Base-by-base conservation (phyloP, 2,888 invertebrate genomes). In the Cephus rjabovi region DNA sequence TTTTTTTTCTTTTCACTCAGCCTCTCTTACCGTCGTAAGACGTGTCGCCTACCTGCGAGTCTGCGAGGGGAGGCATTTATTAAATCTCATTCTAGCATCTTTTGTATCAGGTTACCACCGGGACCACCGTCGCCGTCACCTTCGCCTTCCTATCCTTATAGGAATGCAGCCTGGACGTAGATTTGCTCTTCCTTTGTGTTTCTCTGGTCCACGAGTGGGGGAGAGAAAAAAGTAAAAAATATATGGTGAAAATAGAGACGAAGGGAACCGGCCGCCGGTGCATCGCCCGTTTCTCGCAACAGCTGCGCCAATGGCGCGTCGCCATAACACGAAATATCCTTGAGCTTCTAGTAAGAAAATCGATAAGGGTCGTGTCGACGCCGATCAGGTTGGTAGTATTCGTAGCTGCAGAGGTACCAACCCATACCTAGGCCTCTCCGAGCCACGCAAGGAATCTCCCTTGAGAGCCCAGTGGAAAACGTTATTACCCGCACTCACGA, bases 1-100 rank as follows among this genome's bases (percentile, higher is more conserved):
- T 35, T 35, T 71, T 70, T 70, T 11, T 0, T 70, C 4, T 31
- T 33, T 31, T 71, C 79, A 80, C 80, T 80, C 83, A 83, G 84
- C 85, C 83, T 83, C 83, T 81, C 85, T 84, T 83, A 82, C 87
- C 82, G 83, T 81, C 85, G 82, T 82, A 84, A 85, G 83, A 85
- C 34, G 34, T 82, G 82, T 88, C 85, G 85, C 83, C 85, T 86
- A 85, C 86, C 87, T 85, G 87, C 79, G 81, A 78, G 56, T 56
- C 34, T n/a, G 34, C 70, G 6, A 30, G 11, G n/a, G 34, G 34
- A 74, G 74, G n/a, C 86, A 87, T 89, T 89, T 90, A 89, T 90
- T 90, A 88, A 90, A 90, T 90, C 89, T 88, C 83, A 82, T 86
- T 86, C 87, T 85, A 83, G 82, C 87, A 88, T 88, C 86, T 86